Evolutionary conservation across 2,888 invertebrate genomes (phyloP).

Genomic region (Itoplectis maculator): DNA sequence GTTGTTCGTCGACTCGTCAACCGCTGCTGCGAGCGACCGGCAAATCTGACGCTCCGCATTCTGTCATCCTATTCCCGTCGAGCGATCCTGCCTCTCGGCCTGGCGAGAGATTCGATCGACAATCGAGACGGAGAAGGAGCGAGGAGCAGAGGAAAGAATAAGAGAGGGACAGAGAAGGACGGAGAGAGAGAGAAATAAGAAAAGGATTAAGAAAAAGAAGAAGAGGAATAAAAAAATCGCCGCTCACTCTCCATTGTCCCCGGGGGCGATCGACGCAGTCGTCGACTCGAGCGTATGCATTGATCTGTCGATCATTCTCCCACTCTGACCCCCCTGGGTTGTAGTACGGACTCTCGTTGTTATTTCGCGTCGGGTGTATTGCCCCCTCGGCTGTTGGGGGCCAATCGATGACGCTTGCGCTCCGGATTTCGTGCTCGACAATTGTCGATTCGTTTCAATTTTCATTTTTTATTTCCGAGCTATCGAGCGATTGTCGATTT

Average conservation of each 20-base stretch:
- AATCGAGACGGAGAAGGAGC: neutral
- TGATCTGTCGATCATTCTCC: slow-evolving; percentile 63
- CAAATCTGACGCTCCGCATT: slow-evolving; percentile 72
- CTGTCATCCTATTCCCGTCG: slow-evolving; percentile 74
- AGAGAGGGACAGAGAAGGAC: neutral
- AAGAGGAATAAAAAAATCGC: slow-evolving; percentile 41
- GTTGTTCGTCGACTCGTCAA: slow-evolving; percentile 25
- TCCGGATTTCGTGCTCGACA: neutral
- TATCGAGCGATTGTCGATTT: slow-evolving; percentile 1
- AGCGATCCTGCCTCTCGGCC: slow-evolving; percentile 48
- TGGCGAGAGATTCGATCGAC: slow-evolving; percentile 34
- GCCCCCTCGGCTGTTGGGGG: neutral
- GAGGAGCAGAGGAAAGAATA: slow-evolving; percentile 7
- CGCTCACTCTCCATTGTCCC: slow-evolving; percentile 64
- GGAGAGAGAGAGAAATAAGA: slow-evolving; percentile 16
- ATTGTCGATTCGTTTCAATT: neutral
- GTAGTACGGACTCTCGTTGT: slow-evolving; percentile 30
- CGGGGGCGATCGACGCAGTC: slow-evolving; percentile 53
- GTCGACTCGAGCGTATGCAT: slow-evolving; percentile 62
- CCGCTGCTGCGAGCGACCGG: too few species aligned
- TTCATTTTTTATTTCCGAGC: neutral
- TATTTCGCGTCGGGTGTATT: slow-evolving; percentile 29
- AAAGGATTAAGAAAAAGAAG: slow-evolving; percentile 27
- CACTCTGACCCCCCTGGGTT: slow-evolving; percentile 18
- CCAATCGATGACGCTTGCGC: slow-evolving; percentile 13